A percentile compares a stretch with the other conserved stretches of the same genome.
Conservation (phyloP, 2,113 vertebrate species). For the Neolamprologus brichardi region DNA sequence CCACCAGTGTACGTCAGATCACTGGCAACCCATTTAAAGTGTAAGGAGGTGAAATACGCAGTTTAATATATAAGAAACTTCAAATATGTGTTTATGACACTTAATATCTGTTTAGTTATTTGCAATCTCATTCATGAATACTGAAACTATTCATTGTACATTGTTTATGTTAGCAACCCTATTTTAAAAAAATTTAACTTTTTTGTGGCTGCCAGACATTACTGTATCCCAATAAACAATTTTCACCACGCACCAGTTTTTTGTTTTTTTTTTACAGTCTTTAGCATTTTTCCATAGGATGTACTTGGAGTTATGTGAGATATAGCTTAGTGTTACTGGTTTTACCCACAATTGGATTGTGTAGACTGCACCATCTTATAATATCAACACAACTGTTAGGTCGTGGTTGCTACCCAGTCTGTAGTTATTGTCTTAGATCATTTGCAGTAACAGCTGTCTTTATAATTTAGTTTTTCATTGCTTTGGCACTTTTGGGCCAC, state of each 20-base stretch:
- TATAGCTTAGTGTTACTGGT: slow-evolving; percentile 10
- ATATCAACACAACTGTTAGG: slow-evolving; percentile 36
- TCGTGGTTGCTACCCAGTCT: slow-evolving; percentile 23
- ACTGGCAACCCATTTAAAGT: neutral
- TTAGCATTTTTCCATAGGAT: neutral
- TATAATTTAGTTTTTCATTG: slow-evolving; percentile 50
- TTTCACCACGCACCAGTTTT: neutral
- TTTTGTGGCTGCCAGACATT: neutral
- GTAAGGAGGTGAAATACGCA: neutral
- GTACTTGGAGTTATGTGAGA: neutral
- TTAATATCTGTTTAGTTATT: neutral
- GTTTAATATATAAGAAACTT: no score
- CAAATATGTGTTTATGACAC: neutral
- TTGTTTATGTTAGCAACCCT: neutral
- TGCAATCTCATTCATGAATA: neutral
- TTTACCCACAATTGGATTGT: slow-evolving; percentile 47
- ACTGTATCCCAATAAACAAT: neutral
- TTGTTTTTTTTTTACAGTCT: neutral
- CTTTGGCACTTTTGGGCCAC: slow-evolving; percentile 38
- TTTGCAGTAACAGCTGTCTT: slow-evolving; percentile 62
- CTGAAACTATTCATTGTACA: neutral
- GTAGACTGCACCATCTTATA: slow-evolving; percentile 12
- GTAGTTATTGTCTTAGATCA: slow-evolving; percentile 46
- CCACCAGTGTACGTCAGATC: neutral
- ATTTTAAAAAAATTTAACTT: neutral